Evolutionary conservation across 2,888 invertebrate species (phyloP), one percentile per base, ranked within the genome.

Genomic region (Ennomos erosarius): DNA sequence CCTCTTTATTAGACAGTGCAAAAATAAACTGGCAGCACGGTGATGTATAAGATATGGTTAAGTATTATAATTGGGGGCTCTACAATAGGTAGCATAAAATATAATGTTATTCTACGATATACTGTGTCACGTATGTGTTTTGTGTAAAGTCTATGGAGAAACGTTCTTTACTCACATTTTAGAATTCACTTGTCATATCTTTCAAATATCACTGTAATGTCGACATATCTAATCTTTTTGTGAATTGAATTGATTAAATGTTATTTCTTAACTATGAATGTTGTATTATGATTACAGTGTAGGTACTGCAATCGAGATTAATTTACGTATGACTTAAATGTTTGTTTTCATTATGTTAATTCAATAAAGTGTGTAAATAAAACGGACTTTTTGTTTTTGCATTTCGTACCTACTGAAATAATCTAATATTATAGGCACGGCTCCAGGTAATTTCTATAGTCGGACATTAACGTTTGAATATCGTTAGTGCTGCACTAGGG

Each of bases 361-460:
- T 91, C 86, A 93, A 92, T 92, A 93, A 93, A 93, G 92, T 92
- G 92, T 92, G 92, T 93, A 93, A 88, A 92, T 92, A 89, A 86
- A 74, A 6, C 53, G 46, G 13, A 51, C 72, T 82, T 78, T 51
- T 26, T 3, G 3, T 26, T 4, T 6, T 6, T 6, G 5, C 26
- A 26, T 26, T 5, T 26, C 26, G 26, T 26, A 26, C 26, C 26
- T 26, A 26, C 4, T 4, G 6, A 26, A 26, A 26, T 6, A 26
- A 26, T 26, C 6, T 26, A 5, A 26, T 26, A 26, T 16, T 3
- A 16, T 16, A 16, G 16, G 16, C 16, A 3, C 16, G 16, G 16
- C 16, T 1, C 16, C 16, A 16, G 26, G 26, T 26, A 26, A 26
- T 26, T 6, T 6, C 26, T 0, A 26, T 26, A 6, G 5, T 26